A percentile compares a stretch with the other conserved stretches of the same genome.
phyloP scores from a whole-genome alignment of 1,140 invertebrate species.

The Solenopsis fugax region DNA sequence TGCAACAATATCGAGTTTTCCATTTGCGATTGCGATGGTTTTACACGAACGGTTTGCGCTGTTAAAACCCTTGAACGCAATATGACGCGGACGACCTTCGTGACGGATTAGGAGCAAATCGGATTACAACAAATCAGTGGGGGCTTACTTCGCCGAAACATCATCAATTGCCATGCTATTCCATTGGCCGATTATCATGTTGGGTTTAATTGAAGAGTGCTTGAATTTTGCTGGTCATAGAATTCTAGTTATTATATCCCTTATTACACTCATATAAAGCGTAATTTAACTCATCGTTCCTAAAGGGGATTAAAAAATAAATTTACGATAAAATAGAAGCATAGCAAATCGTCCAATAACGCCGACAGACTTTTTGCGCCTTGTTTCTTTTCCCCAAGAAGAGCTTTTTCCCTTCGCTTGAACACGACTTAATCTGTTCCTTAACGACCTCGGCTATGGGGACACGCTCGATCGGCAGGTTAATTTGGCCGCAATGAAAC shows the following conservation, averaged over 20 bases:
- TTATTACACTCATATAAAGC: not conserved
- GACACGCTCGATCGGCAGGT: conserved; percentile 80
- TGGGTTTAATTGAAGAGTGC: conserved; percentile 44
- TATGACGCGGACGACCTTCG: conserved; percentile 56
- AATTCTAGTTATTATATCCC: conserved; percentile 33
- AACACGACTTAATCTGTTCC: conserved; percentile 75
- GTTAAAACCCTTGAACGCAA: conserved; percentile 57
- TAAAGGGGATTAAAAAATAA: not conserved
- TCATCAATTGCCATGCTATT: conserved; percentile 47
- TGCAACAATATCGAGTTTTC: conserved; percentile 51
- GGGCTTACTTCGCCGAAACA: conserved; percentile 61
- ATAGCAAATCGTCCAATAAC: conserved; percentile 42
- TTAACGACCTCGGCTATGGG: conserved; percentile 77
- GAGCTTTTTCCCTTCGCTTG: conserved; percentile 28
- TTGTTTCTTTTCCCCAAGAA: conserved; percentile 1
- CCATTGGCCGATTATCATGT: conserved; percentile 39
- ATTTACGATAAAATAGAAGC: not conserved
- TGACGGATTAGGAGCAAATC: conserved; percentile 61
- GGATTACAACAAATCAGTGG: conserved; percentile 64
- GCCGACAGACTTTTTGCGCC: not conserved
- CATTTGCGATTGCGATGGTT: conserved; percentile 33
- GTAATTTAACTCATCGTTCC: not conserved
- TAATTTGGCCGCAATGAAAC: conserved; percentile 81
- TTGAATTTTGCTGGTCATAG: conserved; percentile 37
- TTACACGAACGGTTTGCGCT: conserved; percentile 37